Percentiles rank a stretch among this genome's conserved stretches.
phyloP scores from a whole-genome alignment of 2,888 invertebrate species.

The Myopa testacea region DNA sequence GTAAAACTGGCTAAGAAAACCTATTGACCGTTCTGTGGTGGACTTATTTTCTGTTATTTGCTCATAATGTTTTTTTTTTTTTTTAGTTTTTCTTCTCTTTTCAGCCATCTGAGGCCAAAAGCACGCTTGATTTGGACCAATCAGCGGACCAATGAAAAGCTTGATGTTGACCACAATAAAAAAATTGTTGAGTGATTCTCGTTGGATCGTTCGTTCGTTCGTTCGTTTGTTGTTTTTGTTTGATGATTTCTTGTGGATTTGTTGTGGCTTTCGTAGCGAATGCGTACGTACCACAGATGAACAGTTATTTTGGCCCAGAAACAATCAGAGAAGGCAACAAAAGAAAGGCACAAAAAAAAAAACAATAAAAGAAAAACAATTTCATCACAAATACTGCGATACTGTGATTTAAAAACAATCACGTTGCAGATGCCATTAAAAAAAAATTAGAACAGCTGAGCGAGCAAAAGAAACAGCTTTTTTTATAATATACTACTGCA shows the following conservation, averaged over 20 bases:
- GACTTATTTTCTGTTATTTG: too few relatives aligned
- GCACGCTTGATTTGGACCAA: too few relatives aligned
- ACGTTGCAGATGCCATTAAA: not conserved
- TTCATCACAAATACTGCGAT: not conserved
- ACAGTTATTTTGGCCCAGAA: slow-evolving; percentile 26
- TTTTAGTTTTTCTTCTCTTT: too few relatives aligned
- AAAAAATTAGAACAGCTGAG: not conserved
- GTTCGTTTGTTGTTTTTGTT: too few relatives aligned
- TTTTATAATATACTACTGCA: too few relatives aligned
- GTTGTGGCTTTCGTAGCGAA: not conserved
- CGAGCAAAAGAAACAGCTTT: too few relatives aligned
- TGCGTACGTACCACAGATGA: not conserved
- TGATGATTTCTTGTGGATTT: not conserved
- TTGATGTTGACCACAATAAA: not conserved
- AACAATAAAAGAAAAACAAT: not conserved
- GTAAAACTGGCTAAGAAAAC: too few relatives aligned
- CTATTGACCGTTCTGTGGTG: too few relatives aligned
- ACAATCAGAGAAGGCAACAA: slow-evolving; percentile 2
- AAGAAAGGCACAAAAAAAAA: not conserved
- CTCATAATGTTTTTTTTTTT: too few relatives aligned
- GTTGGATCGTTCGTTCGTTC: too few relatives aligned
- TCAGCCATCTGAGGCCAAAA: too few relatives aligned
- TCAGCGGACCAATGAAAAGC: too few relatives aligned
- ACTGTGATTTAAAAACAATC: not conserved
- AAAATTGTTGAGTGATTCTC: not conserved